Percentiles rank a stretch among this genome's conserved stretches.
These are phyloP conservation scores for Crypturellus undulatus DNA, from an alignment of 2,113 vertebrate genomes.

Conservation along the genomic window DNA sequence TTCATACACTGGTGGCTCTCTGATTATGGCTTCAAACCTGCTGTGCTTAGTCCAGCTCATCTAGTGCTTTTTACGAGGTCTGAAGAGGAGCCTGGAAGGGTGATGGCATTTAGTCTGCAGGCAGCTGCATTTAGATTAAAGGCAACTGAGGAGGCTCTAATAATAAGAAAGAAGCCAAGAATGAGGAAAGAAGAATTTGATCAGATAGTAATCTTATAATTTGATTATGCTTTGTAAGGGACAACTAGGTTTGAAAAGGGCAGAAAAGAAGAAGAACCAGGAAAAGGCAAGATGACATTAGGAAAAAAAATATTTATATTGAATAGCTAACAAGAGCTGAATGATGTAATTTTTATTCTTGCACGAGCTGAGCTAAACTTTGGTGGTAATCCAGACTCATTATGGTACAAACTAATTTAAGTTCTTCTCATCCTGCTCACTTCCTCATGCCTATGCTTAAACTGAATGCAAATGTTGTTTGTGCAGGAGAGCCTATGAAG, in stretches of 20 bases:
- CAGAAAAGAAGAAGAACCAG: constrained; percentile 24
- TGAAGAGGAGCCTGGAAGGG: constrained; percentile 31
- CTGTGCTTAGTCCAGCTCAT: neutral
- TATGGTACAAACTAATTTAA: neutral
- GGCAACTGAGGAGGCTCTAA: constrained; percentile 41
- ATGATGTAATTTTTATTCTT: constrained; percentile 44
- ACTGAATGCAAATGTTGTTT: neutral
- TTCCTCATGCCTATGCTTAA: neutral
- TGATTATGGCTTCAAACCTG: neutral
- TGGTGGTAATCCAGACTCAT: neutral
- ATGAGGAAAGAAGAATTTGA: constrained; percentile 51
- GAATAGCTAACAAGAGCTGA: neutral
- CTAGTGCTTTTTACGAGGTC: neutral
- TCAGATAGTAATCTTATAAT: constrained; percentile 57
- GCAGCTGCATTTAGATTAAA: constrained; percentile 25
- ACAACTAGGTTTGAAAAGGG: constrained; percentile 29
- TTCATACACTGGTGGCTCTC: neutral
- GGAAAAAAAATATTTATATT: constrained; percentile 23
- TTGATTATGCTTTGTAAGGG: constrained; percentile 53
- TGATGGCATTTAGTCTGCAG: constrained; percentile 58
- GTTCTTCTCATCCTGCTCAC: neutral
- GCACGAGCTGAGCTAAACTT: neutral
- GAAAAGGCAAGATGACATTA: constrained; percentile 26
- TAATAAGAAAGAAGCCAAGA: constrained; percentile 20
- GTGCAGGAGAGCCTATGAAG: neutral